A percentile compares a stretch with the other conserved stretches of the same genome.
Evolutionary conservation across 2,113 vertebrate genomes (phyloP).

Genomic region (Podarcis muralis): DNA sequence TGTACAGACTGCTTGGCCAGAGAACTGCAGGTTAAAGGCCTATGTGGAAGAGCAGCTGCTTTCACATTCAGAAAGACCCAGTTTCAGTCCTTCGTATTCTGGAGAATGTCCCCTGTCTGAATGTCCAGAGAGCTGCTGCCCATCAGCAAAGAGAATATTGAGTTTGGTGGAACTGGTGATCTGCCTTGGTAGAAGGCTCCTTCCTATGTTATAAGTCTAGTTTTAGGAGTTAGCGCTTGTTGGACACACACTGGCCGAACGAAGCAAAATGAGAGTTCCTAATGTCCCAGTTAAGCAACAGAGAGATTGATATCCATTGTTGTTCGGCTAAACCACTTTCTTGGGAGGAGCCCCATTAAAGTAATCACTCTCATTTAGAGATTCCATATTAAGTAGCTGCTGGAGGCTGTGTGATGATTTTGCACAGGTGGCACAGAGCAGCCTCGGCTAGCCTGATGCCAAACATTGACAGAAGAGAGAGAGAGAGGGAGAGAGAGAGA

Average conservation of each 20-base stretch:
- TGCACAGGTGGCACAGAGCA: neutral
- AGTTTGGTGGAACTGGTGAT: neutral
- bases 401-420: neutral
- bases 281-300: conserved; percentile 4
- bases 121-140: neutral
- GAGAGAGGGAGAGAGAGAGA: neutral
- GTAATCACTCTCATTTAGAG: neutral
- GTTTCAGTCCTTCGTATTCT: neutral
- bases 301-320: neutral
- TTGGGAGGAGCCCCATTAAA: conserved; percentile 9
- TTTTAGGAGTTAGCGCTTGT: neutral
- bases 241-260: neutral
- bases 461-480: neutral
- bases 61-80: neutral
- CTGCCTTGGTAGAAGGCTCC: neutral
- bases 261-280: neutral
- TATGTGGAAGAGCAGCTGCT: neutral
- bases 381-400: neutral
- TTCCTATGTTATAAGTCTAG: neutral
- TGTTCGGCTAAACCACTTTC: neutral
- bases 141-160: neutral
- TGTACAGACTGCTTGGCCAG: neutral
- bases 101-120: neutral
- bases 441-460: neutral
- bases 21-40: neutral